Base-by-base conservation (phyloP, 2,797 vertebrate genomes). In the Oreonectes daqikongensis region DNA sequence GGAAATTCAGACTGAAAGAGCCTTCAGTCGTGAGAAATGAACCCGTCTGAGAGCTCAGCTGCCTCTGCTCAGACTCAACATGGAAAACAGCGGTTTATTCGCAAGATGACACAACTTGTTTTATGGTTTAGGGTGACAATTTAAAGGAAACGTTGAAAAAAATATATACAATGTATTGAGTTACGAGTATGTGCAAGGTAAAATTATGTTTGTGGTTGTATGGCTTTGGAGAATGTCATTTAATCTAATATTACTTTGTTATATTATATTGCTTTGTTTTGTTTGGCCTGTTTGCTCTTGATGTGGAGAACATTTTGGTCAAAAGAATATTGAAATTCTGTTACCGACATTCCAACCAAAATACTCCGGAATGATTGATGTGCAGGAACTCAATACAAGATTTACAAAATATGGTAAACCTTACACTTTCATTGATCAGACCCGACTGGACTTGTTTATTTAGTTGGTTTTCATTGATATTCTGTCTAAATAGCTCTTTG, bases 1-100 rank as follows among this genome's bases (percentile, higher is more conserved):
- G 65, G 53, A 76, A 76, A 68, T 28, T 46, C 53, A 48, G 53
- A 69, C 65, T 40, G 53, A 68, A 57, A 67, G 24, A 26, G 53
- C 20, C 12, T 46, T 67, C 26, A 35, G 42, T 53, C 28, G 55
- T 61, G 65, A 69, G 74, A 60, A 69, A 68, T 22, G 18, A 38
- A 30, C 24, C 50, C 2, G 12, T 44, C 26, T 67, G 63, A 14
- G 30, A 48, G 44, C 46, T 40, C n/a, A 17, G 50, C 52, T 60
- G 40, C 52, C 10, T 9, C 46, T 38, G 18, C 35, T 66, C 18
- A 7, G 18, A 44, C 32, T 65, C 60, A 52, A 73, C 17, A n/a
- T 26, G 46, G 17, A 53, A 53, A 24, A 42, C 44, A 44, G 11
- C 24, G 7, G 26, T 65, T 74, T 11, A 42, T 65, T 66, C 24